A percentile compares a stretch with the other conserved stretches of the same genome.
phyloP scores from a whole-genome alignment of 92 coral and sea anemone genomes.

The Epizoanthus rinbou region DNA sequence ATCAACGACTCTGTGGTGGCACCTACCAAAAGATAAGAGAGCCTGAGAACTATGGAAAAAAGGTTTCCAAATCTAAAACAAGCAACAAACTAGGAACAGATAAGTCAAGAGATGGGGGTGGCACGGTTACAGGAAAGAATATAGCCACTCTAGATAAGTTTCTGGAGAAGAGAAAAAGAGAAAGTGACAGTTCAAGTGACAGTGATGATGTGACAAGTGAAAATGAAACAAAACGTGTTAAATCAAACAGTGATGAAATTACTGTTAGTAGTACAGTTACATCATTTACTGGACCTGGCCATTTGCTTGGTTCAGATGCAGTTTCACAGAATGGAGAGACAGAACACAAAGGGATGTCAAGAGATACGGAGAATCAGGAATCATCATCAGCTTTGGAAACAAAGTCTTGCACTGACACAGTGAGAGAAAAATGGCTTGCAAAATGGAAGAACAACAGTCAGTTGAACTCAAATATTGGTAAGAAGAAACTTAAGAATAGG shows the following conservation, averaged over 20 bases:
- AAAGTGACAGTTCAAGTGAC: conserved; percentile 8
- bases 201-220: conserved; percentile 8
- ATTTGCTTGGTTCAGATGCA: conserved; percentile 60
- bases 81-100: background rate
- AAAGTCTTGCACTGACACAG: conserved; percentile 22
- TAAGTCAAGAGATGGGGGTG: conserved; percentile 20
- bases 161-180: conserved; percentile 32
- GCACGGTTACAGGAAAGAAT: conserved; percentile 37
- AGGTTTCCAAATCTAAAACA: conserved; percentile 56
- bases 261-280: conserved; percentile 25
- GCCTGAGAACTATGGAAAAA: conserved; percentile 91
- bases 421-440: conserved; percentile 29
- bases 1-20: conserved; percentile 92
- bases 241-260: conserved; percentile 32
- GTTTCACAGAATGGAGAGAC: background rate
- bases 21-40: conserved; percentile 89
- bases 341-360: background rate
- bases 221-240: conserved; percentile 13
- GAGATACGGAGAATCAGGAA: background rate
- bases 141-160: conserved; percentile 39
- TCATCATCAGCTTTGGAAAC: background rate
- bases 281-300: conserved; percentile 84
- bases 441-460: conserved; percentile 16
- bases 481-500: background rate
- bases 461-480: background rate